Evolutionary conservation across 2,888 invertebrate genomes (phyloP).

Genomic region (Hydropsyche betteni): DNA sequence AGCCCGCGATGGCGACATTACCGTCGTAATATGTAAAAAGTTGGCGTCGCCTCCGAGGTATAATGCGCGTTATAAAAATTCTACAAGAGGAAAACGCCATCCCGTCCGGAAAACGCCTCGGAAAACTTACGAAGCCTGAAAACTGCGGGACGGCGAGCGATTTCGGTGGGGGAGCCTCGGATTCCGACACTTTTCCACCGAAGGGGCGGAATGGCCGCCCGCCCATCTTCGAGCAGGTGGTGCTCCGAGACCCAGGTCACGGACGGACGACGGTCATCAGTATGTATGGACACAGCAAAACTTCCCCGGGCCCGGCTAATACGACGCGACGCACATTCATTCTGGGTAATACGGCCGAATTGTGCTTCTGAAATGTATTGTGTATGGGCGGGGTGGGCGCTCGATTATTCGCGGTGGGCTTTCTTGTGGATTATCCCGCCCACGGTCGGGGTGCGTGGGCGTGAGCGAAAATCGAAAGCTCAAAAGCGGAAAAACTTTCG

Average conservation of each 20-base stretch:
- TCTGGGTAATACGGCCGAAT: slow-evolving; percentile 9
- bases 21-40: slow-evolving; percentile 26
- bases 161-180: background rate
- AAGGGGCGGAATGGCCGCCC: background rate
- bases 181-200: slow-evolving; percentile 16
- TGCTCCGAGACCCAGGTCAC: slow-evolving; percentile 41
- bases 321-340: slow-evolving; percentile 38
- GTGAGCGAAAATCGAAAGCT: too few relatives aligned
- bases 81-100: slow-evolving; percentile 41
- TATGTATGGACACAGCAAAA: slow-evolving; percentile 49
- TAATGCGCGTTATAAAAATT: slow-evolving; percentile 51
- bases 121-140: slow-evolving; percentile 17
- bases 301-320: slow-evolving; percentile 45
- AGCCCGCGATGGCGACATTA: background rate
- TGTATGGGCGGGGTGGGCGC: background rate
- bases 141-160: slow-evolving; percentile 16
- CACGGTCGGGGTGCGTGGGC: background rate
- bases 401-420: slow-evolving; percentile 24
- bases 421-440: slow-evolving; percentile 19
- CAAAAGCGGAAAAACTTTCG: background rate
- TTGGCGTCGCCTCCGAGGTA: slow-evolving; percentile 13
- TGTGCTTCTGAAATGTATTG: background rate
- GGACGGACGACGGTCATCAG: slow-evolving; percentile 36
- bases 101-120: slow-evolving; percentile 21
- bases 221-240: slow-evolving; percentile 43